Conservation (phyloP, 2,888 invertebrate species). For the Melinaea marsaeus region DNA sequence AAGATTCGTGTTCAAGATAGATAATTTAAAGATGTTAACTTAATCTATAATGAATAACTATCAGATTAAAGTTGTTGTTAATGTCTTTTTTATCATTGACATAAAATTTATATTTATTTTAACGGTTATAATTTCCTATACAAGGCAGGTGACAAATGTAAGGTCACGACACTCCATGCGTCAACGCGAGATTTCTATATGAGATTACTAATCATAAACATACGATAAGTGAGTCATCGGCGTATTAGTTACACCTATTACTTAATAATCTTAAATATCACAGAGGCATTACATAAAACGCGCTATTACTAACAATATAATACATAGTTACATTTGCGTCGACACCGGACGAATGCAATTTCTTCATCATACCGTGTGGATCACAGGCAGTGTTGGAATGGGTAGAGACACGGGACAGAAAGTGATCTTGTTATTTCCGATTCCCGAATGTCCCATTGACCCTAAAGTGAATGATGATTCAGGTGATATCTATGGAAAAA, state of each 20-base stretch:
- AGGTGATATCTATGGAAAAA: constrained; percentile 57
- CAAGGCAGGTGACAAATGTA: constrained; percentile 5
- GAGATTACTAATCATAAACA: constrained; percentile 54
- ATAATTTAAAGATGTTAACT: too few relatives aligned
- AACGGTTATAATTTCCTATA: neutral
- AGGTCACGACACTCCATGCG: constrained; percentile 33
- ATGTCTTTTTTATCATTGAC: neutral
- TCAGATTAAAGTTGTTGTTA: neutral
- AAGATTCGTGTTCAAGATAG: too few relatives aligned
- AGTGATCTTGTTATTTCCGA: constrained; percentile 31
- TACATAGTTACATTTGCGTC: constrained; percentile 56
- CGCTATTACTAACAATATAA: constrained; percentile 35
- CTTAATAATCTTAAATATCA: constrained; percentile 68
- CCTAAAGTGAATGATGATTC: constrained; percentile 30
- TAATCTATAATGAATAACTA: neutral
- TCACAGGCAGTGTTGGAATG: constrained; percentile 71
- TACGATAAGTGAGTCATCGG: constrained; percentile 53
- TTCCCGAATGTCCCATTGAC: constrained; percentile 26
- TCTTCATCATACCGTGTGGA: constrained; percentile 61
- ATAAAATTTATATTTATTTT: neutral
- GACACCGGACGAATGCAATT: constrained; percentile 69
- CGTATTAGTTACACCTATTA: constrained; percentile 39
- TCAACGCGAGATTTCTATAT: constrained; percentile 44
- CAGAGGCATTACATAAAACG: constrained; percentile 57
- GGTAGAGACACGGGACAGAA: constrained; percentile 43